Percentiles rank a stretch among this genome's conserved stretches.
These are phyloP conservation scores for Helogale parvula DNA, from an alignment of 2,113 vertebrate genomes.

Conservation along the genomic window DNA sequence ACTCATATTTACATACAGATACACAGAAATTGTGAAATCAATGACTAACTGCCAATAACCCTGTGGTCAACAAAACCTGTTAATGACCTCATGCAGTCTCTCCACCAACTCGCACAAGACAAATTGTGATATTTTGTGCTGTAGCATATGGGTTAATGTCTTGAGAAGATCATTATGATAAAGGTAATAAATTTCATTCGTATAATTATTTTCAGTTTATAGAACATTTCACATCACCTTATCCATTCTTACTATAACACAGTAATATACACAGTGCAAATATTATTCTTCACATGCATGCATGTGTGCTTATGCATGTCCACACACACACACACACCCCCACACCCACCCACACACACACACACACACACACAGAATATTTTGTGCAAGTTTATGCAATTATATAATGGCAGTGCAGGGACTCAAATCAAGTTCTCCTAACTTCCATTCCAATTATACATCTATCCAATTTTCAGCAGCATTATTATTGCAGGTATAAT, in stretches of 20 bases:
- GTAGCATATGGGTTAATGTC: background rate
- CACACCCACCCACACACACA: accelerated
- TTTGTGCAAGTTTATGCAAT: background rate
- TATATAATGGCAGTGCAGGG: background rate
- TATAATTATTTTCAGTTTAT: background rate
- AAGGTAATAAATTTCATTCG: background rate
- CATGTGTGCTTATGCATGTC: background rate
- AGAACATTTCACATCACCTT: background rate
- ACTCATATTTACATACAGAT: background rate
- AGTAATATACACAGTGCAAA: background rate
- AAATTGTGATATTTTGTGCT: background rate
- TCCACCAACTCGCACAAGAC: background rate
- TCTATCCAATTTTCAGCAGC: background rate
- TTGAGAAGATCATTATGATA: background rate
- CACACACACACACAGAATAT: background rate
- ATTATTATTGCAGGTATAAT: background rate
- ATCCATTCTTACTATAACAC: background rate
- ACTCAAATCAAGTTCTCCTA: background rate
- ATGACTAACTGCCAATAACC: background rate
- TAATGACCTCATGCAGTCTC: accelerated
- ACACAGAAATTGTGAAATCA: background rate
- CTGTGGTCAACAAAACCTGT: background rate
- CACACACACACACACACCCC: too few relatives aligned
- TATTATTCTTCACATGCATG: background rate
- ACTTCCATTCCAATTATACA: background rate